Percentiles rank a stretch among this genome's conserved stretches.
Evolutionary conservation across 1,140 invertebrate genomes (phyloP).

Genomic region (Lordiphosa clarofinis): DNA sequence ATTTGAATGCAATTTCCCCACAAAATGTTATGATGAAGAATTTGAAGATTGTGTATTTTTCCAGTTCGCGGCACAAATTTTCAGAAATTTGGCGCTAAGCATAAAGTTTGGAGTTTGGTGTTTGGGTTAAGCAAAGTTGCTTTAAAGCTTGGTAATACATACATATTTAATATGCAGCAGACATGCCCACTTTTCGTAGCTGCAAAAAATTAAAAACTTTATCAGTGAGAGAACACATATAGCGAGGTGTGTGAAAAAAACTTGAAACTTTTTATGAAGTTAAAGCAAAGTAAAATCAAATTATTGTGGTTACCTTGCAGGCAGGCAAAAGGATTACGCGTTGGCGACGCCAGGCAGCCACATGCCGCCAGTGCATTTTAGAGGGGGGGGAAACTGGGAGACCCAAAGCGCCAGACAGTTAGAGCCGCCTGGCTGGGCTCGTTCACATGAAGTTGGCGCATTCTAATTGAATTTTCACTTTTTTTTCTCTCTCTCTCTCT

Average conservation of each 20-base stretch:
- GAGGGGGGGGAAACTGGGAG: neutral
- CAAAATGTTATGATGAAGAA: constrained; percentile 61
- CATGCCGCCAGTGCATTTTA: constrained; percentile 62
- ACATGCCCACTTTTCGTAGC: constrained; percentile 65
- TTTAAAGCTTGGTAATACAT: constrained; percentile 11
- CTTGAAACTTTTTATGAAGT: constrained; percentile 77
- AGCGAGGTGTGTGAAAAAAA: constrained; percentile 53
- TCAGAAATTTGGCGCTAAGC: constrained; percentile 39
- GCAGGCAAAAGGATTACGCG: constrained; percentile 73
- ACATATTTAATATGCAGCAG: constrained; percentile 66
- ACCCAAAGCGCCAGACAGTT: constrained; percentile 55
- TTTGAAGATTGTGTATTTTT: constrained; percentile 76
- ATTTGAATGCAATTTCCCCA: constrained; percentile 63
- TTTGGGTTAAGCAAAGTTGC: constrained; percentile 23
- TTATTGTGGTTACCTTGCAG: constrained; percentile 70
- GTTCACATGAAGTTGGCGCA: constrained; percentile 70
- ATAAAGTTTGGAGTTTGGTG: constrained; percentile 45
- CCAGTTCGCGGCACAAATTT: constrained; percentile 67
- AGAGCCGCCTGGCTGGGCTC: constrained; percentile 49
- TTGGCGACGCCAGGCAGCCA: constrained; percentile 8
- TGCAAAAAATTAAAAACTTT: constrained; percentile 77
- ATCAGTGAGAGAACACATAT: constrained; percentile 31
- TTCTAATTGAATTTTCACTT: constrained; percentile 78
- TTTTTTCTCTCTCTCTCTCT: constrained; percentile 28
- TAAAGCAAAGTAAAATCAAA: constrained; percentile 78